Evolutionary conservation across 2,888 invertebrate genomes (phyloP), one percentile per base, ranked within the genome.

Genomic region (Ferrisia virgata): DNA sequence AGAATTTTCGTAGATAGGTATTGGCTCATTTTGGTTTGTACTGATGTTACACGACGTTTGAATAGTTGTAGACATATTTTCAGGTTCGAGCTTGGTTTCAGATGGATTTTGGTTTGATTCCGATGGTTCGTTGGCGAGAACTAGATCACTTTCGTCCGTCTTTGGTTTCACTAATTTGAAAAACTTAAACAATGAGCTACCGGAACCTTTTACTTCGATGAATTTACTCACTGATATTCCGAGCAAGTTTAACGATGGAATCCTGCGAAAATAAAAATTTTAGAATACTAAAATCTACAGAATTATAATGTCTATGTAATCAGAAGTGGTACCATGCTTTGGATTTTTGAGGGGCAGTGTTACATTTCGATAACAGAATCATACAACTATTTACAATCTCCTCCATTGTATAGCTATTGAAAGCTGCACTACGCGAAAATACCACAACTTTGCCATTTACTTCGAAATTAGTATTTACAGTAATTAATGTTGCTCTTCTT

Each of bases 211-310:
- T 8, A 85, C 84, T 22, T 87, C 86, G 88, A 93, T 92, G 89
- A 96, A 96, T 88, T 95, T 95, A 0, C 94, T 92, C 15, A 93
- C 94, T 87, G 93, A 94, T n/a, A 96, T 90, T 0, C 94, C 94
- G 22, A 96, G 89, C 88, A 92, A 93, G 85, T 91, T 92, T 18
- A 95, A 90, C 0, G 92, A 90, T 86, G 92, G 91, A 85, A 89
- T 88, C 87, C 90, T 90, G 86, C 18, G 87, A 87, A 85, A 85
- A 79, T 36, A 33, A 36, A 15, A 5, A n/a, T 9, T 58, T 43
- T 33, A 1, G 36, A 15, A 84, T 2, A 2, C 15, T 1, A 47
- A 47, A 3, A n/a, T 33, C 36, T 78, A 13, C 18, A 15, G 13
- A 1, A 78, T 0, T 13, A 22, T n/a, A 79, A 18, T 31, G 22